Evolutionary conservation across 1,140 invertebrate species (phyloP).

Genomic region (Drosophila paulistorum): DNA sequence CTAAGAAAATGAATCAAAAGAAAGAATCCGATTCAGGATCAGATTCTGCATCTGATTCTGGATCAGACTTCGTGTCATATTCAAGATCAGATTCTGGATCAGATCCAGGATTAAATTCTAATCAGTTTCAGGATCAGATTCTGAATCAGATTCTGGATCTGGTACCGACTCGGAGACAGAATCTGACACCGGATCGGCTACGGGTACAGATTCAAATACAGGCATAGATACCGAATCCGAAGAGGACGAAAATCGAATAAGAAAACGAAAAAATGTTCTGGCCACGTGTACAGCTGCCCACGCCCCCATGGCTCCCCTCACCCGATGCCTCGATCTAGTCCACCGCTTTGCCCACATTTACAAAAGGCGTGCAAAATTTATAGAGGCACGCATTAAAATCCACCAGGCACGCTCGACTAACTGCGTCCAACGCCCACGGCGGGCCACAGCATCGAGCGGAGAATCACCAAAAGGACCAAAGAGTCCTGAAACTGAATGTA

Average conservation of each 20-base stretch:
- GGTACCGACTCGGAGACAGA: no score
- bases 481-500: slow-evolving; percentile 30
- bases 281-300: slow-evolving; percentile 68
- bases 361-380: slow-evolving; percentile 81
- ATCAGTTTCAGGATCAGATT: no score
- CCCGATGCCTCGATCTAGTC: background rate
- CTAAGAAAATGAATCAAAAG: no score
- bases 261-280: slow-evolving; percentile 33
- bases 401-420: slow-evolving; percentile 73
- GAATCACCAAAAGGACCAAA: slow-evolving; percentile 22
- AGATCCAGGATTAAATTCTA: no score
- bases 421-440: slow-evolving; percentile 65
- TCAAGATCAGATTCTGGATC: no score
- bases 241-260: background rate
- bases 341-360: slow-evolving; percentile 41
- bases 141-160: no score
- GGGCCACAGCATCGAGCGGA: background rate
- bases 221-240: no score
- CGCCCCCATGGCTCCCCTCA: slow-evolving; percentile 21
- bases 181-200: no score
- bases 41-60: no score
- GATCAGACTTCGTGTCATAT: no score
- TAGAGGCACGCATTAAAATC: slow-evolving; percentile 78
- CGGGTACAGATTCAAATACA: no score
- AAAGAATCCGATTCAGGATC: no score